Conservation (phyloP, 2,113 vertebrate genomes). For the Eulemur macaco region DNA sequence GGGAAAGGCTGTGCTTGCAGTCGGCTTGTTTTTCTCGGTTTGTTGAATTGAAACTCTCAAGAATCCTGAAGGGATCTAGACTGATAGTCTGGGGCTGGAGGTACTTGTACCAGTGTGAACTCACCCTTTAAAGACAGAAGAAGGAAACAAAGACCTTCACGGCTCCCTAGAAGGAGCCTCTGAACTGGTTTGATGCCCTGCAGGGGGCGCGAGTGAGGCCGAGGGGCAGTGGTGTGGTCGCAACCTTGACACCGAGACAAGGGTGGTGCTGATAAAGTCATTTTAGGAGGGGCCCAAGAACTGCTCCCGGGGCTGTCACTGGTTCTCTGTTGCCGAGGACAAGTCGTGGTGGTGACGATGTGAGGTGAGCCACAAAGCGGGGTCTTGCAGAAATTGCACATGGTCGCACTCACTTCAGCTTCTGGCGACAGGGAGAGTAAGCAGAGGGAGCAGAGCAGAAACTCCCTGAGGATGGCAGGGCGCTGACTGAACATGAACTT, state of each 20-base stretch:
- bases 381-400: too few relatives aligned
- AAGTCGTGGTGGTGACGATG: rapidly evolving
- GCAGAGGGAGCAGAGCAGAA: too few relatives aligned
- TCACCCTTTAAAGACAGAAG: background rate
- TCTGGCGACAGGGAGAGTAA: rapidly evolving
- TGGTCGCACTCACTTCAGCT: background rate
- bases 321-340: too few relatives aligned
- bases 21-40: background rate
- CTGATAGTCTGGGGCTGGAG: rapidly evolving
- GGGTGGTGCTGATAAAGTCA: background rate
- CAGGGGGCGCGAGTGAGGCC: rapidly evolving
- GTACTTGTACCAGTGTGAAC: rapidly evolving
- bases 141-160: rapidly evolving
- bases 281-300: rapidly evolving
- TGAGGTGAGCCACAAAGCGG: rapidly evolving
- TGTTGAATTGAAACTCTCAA: background rate
- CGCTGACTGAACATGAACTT: background rate
- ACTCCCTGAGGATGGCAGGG: rapidly evolving
- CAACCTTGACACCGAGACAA: rapidly evolving
- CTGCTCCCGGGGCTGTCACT: rapidly evolving
- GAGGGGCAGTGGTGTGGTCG: rapidly evolving
- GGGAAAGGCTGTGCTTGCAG: background rate
- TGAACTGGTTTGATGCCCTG: rapidly evolving
- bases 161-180: rapidly evolving
- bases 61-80: background rate